phyloP scores from a whole-genome alignment of 1,140 invertebrate genomes.

The Batillaria attramentaria region DNA sequence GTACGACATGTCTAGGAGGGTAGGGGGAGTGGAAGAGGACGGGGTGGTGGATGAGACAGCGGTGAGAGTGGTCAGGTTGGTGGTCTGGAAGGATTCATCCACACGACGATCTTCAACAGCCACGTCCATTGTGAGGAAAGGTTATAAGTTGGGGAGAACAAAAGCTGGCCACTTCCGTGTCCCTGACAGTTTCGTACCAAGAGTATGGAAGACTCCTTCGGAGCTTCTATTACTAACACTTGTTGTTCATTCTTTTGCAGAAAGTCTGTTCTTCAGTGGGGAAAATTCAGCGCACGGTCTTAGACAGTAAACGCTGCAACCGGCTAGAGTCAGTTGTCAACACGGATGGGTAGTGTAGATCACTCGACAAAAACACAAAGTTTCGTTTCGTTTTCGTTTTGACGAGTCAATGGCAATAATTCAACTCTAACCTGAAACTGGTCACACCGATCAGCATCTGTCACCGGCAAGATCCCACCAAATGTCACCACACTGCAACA shows the following conservation, averaged over 20 bases:
- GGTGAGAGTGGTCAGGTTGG: conserved; percentile 18
- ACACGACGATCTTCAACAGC: background rate
- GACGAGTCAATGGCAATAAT: background rate
- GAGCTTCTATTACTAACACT: too few relatives aligned
- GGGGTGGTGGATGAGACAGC: conserved; percentile 4
- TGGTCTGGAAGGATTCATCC: conserved; percentile 2
- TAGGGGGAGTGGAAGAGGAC: conserved; percentile 1
- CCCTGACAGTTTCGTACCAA: too few relatives aligned
- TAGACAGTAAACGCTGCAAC: background rate
- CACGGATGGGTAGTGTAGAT: too few relatives aligned
- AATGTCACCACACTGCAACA: background rate
- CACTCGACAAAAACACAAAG: background rate
- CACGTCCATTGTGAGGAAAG: background rate
- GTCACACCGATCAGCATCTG: too few relatives aligned
- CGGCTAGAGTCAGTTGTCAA: too few relatives aligned
- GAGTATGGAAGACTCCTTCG: too few relatives aligned
- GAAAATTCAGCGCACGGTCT: background rate
- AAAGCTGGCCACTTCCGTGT: background rate
- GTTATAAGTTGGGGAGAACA: background rate
- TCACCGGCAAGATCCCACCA: background rate
- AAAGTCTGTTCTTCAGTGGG: background rate
- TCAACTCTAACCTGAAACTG: background rate
- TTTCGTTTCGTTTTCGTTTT: background rate
- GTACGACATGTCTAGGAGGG: conserved; percentile 22
- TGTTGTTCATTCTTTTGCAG: background rate